Conservation (phyloP, 2,113 vertebrate species). For the Apaloderma vittatum region DNA sequence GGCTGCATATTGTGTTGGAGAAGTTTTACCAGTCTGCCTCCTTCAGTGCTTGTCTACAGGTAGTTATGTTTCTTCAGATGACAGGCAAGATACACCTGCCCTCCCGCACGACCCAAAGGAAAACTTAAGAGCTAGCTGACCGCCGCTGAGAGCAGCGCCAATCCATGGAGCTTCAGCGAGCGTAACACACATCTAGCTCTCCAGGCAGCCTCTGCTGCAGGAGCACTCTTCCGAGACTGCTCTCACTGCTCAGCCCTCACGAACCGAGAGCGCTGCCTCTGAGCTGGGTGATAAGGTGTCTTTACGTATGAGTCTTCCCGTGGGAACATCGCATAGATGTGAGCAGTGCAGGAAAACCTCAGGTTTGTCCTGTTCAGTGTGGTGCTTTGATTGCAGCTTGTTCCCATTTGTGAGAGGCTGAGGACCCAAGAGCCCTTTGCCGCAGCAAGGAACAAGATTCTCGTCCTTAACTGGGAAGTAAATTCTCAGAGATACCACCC, state of each 20-base stretch:
- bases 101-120: background rate
- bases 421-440: background rate
- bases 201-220: background rate
- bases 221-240: background rate
- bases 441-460: background rate
- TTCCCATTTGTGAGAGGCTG: background rate
- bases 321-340: background rate
- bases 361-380: background rate
- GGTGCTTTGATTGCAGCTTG: background rate
- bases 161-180: background rate
- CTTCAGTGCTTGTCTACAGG: background rate
- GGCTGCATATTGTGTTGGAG: rapidly evolving
- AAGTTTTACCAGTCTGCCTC: background rate
- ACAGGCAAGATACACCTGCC: background rate
- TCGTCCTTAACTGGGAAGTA: background rate
- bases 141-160: background rate
- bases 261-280: background rate
- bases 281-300: background rate
- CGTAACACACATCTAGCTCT: rapidly evolving
- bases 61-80: background rate
- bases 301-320: background rate
- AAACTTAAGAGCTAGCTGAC: background rate
- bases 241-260: background rate
- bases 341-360: background rate
- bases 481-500: background rate